phyloP scores from a whole-genome alignment of 2,113 vertebrate genomes.

The Paralichthys olivaceus region DNA sequence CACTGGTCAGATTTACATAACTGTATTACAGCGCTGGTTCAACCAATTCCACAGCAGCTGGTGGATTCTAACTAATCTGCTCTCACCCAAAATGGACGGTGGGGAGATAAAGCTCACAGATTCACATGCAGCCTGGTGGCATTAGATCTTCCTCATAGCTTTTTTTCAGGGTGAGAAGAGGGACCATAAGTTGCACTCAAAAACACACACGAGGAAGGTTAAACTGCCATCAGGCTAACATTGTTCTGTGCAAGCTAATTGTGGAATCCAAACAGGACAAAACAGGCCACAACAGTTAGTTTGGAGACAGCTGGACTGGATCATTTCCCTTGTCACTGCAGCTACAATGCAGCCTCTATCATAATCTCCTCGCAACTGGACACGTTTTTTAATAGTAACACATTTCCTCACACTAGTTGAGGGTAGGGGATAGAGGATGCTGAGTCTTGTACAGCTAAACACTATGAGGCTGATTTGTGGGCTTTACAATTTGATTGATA shows the following conservation, averaged over 20 bases:
- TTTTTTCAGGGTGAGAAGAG: conserved; percentile 16
- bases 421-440: no score
- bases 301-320: neutral
- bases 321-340: no score
- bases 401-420: no score
- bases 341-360: no score
- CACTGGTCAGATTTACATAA: conserved; percentile 70
- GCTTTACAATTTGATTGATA: no score
- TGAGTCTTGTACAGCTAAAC: no score
- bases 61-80: conserved; percentile 75
- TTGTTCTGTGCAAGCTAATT: neutral
- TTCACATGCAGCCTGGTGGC: conserved; percentile 30
- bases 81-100: conserved; percentile 64
- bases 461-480: no score
- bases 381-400: no score
- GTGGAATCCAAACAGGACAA: neutral
- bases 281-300: neutral
- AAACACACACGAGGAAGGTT: conserved; percentile 8
- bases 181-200: conserved; percentile 17
- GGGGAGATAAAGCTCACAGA: conserved; percentile 63
- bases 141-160: conserved; percentile 41
- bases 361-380: no score
- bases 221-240: conserved; percentile 19
- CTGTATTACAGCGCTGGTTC: conserved; percentile 68
- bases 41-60: conserved; percentile 79